Evolutionary conservation across 2,113 vertebrate species (phyloP), one percentile per base, ranked within the genome.

Genomic region (Poeciliopsis occidentalis): DNA sequence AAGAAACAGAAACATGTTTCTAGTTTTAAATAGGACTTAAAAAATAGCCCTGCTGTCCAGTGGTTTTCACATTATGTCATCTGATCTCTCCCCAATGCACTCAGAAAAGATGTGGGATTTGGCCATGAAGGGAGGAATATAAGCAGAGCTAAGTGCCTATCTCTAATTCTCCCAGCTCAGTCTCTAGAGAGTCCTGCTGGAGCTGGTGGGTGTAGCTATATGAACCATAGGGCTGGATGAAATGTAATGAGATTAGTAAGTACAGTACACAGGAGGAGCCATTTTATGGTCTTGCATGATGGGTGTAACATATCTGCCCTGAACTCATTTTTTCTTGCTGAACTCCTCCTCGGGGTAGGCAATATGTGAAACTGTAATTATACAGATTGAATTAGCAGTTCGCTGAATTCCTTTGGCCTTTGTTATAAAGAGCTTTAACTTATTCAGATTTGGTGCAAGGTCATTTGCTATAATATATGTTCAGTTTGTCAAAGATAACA

Each of bases 201-300:
- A 81, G 75, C 81, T 78, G 79, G 84, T 88, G 80, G 80, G 75
- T 65, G 83, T 69, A 89, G 71, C 75, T 84, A 47, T 82, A 85
- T 51, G 76, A 83, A 83, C 69, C 79, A 31, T 71, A 75, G 68
- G 75, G 69, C 73, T 91, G 87, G 82, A 91, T 81, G 83, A 83
- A 86, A 76, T 26, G 57, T 85, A 90, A 91, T 89, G 79, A 86
- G 85, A 91, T 92, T 84, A 89, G 76, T 83, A 84, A 84, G 72
- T 90, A 87, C 67, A 90, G 79, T 77, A 75, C 81, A 85, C 71
- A 81, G 80, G 86, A 88, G 66, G 83, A 84, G 66, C 81, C 87
- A 57, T 85, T 85, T 85, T 81, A 84, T 64, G 69, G 78, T 44
- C 30, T 64, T 75, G 79, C 30, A 61, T 78, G 73, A 71, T 63